phyloP scores from a whole-genome alignment of 2,113 vertebrate genomes.

The Leuciscus idus region DNA sequence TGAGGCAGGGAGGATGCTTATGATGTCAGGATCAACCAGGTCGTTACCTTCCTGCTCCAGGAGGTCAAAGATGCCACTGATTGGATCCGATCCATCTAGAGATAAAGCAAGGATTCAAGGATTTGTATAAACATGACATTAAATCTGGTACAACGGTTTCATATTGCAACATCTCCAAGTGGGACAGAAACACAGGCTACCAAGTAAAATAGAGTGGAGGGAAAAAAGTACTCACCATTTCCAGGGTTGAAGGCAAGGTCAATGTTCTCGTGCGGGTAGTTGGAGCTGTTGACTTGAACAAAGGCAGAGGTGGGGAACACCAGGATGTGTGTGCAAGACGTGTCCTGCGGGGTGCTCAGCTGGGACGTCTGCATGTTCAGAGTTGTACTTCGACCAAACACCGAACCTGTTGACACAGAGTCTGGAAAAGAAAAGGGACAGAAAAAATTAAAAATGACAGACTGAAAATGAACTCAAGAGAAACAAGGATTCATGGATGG shows the following conservation, averaged over 20 bases:
- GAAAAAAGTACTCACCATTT: slow-evolving; percentile 67
- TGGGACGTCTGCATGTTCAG: slow-evolving; percentile 96
- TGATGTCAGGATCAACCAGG: slow-evolving; percentile 91
- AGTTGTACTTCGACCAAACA: slow-evolving; percentile 95
- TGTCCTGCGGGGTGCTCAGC: slow-evolving; percentile 95
- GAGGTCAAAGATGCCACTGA: slow-evolving; percentile 91
- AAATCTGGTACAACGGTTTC: too few species aligned
- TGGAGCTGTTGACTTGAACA: slow-evolving; percentile 92
- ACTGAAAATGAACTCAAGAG: slow-evolving; percentile 3
- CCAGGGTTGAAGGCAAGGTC: slow-evolving; percentile 94
- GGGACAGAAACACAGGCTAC: neutral
- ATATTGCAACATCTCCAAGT: neutral
- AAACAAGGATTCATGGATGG: neutral
- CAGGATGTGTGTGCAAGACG: slow-evolving; percentile 95
- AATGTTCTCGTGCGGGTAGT: slow-evolving; percentile 88
- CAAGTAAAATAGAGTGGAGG: neutral
- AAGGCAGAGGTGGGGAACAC: slow-evolving; percentile 96
- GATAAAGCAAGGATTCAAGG: neutral
- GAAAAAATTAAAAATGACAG: slow-evolving; percentile 48
- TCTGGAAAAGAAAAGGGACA: slow-evolving; percentile 55
- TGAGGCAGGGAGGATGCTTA: slow-evolving; percentile 93
- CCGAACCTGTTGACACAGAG: slow-evolving; percentile 93
- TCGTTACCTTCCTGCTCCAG: slow-evolving; percentile 86
- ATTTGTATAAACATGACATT: neutral
- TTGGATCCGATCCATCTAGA: slow-evolving; percentile 90